Conservation (phyloP, 1,140 invertebrate species). For the Reticulitermes speratus region DNA sequence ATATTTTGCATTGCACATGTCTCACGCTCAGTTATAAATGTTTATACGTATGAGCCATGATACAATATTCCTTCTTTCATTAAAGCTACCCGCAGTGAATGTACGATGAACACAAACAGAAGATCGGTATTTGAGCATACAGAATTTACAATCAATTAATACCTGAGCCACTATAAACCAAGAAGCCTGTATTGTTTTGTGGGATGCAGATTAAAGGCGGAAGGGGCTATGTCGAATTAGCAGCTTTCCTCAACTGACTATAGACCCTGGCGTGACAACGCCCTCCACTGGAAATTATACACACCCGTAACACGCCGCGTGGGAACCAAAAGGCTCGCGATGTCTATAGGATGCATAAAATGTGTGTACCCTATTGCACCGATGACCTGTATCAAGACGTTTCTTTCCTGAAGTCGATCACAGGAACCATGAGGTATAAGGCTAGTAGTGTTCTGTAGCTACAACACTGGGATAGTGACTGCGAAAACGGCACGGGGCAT, state of each 20-base stretch:
- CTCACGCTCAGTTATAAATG: background rate
- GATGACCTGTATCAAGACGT: too few species aligned
- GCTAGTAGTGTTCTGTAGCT: too few species aligned
- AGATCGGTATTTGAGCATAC: background rate
- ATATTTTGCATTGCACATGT: background rate
- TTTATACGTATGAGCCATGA: background rate
- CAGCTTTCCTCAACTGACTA: background rate
- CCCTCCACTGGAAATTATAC: constrained; percentile 2
- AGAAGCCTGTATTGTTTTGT: background rate
- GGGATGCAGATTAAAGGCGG: constrained; percentile 2
- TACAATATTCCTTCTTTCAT: background rate
- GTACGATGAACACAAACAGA: background rate
- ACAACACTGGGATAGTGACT: too few species aligned
- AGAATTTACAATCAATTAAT: background rate
- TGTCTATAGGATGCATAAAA: background rate
- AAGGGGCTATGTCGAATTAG: background rate
- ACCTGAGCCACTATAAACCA: background rate
- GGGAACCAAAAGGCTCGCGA: constrained; percentile 7
- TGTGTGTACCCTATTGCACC: background rate
- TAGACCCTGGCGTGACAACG: background rate
- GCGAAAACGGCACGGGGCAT: too few species aligned
- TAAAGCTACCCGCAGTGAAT: background rate
- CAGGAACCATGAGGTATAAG: too few species aligned
- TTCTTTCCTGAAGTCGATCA: too few species aligned
- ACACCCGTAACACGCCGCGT: background rate